Evolutionary conservation across 2,113 vertebrate genomes (phyloP).

Genomic region (Callospermophilus lateralis): DNA sequence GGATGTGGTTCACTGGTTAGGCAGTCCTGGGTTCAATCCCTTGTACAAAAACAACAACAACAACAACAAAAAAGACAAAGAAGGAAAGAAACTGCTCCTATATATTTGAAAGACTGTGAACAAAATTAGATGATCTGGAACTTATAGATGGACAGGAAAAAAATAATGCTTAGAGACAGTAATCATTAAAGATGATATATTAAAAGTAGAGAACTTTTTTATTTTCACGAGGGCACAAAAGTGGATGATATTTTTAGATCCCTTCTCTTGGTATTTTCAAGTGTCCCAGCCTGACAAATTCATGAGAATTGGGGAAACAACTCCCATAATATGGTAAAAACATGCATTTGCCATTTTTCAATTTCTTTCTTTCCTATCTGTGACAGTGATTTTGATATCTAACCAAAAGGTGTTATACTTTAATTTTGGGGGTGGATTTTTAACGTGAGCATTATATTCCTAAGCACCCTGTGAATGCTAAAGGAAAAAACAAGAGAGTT

Average conservation of each 20-base stretch:
- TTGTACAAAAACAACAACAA: no score
- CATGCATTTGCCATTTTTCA: not conserved
- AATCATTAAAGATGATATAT: constrained; percentile 22
- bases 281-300: not conserved
- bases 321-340: not conserved
- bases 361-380: not conserved
- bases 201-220: not conserved
- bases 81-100: not conserved
- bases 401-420: not conserved
- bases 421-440: not conserved
- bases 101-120: not conserved
- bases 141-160: not conserved
- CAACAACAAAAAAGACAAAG: no score
- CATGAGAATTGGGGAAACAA: not conserved
- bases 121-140: not conserved
- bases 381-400: not conserved
- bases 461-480: not conserved
- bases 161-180: not conserved
- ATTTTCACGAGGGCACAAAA: not conserved
- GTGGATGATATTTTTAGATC: not conserved
- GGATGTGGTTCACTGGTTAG: no score
- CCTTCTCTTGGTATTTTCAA: not conserved
- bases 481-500: not conserved
- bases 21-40: no score
- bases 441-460: not conserved